These are phyloP conservation scores for Crotalus tigris DNA, from an alignment of 2,113 vertebrate genomes.

Conservation along the genomic window DNA sequence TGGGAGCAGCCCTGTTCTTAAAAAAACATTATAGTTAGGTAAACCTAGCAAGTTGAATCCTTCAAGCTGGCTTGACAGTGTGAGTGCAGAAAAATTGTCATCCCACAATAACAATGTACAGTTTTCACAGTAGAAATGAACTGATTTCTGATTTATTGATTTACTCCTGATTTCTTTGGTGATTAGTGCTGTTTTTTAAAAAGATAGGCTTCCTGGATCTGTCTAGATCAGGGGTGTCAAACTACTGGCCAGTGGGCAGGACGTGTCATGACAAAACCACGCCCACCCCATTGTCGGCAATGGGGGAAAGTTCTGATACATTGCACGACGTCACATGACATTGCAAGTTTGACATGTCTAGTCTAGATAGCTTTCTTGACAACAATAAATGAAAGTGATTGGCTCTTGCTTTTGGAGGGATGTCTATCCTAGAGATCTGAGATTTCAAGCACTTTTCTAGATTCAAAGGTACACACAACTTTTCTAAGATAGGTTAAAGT, in stretches of 20 bases:
- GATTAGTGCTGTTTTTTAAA: background rate
- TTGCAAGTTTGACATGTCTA: no score
- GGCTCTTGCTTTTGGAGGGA: background rate
- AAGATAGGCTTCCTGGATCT: background rate
- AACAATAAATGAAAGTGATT: background rate
- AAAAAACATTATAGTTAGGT: slow-evolving; percentile 13
- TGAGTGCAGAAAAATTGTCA: background rate
- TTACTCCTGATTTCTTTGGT: background rate
- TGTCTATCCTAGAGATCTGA: background rate
- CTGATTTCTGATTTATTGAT: background rate
- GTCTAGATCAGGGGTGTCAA: background rate
- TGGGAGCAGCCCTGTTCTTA: slow-evolving; percentile 33
- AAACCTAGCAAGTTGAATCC: slow-evolving; percentile 7
- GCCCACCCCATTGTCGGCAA: no score
- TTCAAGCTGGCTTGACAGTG: slow-evolving; percentile 54
- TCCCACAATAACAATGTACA: background rate
- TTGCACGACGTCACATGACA: no score
- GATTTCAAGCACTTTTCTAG: background rate
- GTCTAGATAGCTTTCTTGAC: background rate
- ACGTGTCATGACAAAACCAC: no score
- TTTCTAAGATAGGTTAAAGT: background rate
- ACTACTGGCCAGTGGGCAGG: no score
- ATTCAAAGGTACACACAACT: background rate
- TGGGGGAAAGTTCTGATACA: no score
- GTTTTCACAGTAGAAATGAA: background rate